Percentiles rank a stretch among this genome's conserved stretches.
phyloP scores from a whole-genome alignment of 2,888 invertebrate genomes.

The Idaea aversata region DNA sequence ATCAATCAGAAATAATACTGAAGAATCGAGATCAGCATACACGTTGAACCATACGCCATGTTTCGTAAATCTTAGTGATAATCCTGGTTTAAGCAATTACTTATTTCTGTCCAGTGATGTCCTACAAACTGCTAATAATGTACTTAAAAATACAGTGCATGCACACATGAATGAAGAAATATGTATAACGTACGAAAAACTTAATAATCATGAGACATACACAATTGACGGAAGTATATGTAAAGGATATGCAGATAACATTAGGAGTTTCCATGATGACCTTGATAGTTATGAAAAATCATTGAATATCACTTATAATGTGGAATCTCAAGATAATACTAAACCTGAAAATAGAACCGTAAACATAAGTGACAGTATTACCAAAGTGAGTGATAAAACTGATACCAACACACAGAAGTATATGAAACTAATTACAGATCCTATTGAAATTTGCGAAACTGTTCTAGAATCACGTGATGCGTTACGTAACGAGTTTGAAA shows the following conservation, averaged over 20 bases:
- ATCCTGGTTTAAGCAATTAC: background rate
- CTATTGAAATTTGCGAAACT: constrained; percentile 46
- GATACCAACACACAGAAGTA: constrained; percentile 5
- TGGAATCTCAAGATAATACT: background rate
- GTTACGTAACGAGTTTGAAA: constrained; percentile 22
- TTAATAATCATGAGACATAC: background rate
- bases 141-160: background rate
- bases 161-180: background rate
- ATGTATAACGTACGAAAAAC: background rate
- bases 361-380: background rate
- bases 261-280: background rate
- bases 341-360: background rate
- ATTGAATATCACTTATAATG: background rate
- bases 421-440: constrained; percentile 29
- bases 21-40: background rate
- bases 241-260: background rate
- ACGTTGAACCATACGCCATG: background rate
- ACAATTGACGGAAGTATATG: background rate
- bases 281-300: background rate
- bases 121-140: background rate
- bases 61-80: background rate
- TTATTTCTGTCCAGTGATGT: background rate
- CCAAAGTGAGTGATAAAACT: constrained; percentile 12
- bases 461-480: constrained; percentile 12
- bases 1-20: background rate